phyloP scores from a whole-genome alignment of 2,797 vertebrate species.

The Orientallactaga sibirica region DNA sequence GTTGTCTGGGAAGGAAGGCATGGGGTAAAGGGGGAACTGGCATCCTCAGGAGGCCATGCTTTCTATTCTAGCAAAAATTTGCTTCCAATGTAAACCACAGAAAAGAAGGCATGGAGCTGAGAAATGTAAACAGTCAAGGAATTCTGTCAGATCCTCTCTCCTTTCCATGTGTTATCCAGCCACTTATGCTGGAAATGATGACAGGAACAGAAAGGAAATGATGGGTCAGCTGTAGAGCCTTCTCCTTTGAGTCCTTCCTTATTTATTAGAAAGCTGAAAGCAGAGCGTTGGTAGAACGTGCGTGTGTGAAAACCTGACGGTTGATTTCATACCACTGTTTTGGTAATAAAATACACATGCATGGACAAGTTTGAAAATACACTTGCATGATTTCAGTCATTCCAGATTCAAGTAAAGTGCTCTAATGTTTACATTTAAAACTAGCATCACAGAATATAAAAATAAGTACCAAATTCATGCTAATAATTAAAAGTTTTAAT shows the following conservation, averaged over 20 bases:
- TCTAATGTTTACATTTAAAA: slow-evolving; percentile 14
- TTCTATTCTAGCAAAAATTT: background rate
- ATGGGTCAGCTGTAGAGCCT: background rate
- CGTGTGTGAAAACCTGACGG: background rate
- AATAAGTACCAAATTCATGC: background rate
- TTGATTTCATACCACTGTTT: background rate
- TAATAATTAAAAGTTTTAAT: slow-evolving; percentile 6
- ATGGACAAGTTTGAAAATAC: background rate
- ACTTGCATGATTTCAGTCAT: background rate
- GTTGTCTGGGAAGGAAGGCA: background rate
- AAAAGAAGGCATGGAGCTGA: background rate
- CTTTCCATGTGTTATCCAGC: background rate
- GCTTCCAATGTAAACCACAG: background rate
- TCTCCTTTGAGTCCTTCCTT: background rate
- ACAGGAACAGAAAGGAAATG: background rate
- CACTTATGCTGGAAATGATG: background rate
- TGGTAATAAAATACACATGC: slow-evolving; percentile 12
- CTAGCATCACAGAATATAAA: background rate
- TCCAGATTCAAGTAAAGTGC: background rate
- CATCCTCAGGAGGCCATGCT: background rate
- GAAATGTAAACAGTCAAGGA: background rate
- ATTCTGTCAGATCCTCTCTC: background rate
- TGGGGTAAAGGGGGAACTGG: too few relatives aligned
- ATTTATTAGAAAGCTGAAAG: background rate
- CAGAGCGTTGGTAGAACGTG: background rate